Percentiles rank a stretch among this genome's conserved stretches.
Conservation (phyloP, 2,888 invertebrate genomes). For the Dorcus hopei region DNA sequence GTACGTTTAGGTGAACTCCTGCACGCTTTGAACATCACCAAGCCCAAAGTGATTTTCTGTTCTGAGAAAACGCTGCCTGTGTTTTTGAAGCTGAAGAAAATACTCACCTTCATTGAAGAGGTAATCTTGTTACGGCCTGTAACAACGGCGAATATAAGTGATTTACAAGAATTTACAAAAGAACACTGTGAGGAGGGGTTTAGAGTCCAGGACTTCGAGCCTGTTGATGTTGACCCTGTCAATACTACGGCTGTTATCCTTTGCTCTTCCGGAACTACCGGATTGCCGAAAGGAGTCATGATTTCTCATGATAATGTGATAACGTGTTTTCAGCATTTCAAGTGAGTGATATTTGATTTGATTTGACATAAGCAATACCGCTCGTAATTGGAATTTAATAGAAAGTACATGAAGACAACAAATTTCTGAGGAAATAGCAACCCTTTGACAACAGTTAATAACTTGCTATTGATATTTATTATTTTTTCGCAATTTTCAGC, state of each 20-base stretch:
- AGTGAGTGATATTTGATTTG: neutral
- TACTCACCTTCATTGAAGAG: slow-evolving; percentile 52
- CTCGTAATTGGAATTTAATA: no score
- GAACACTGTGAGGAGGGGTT: slow-evolving; percentile 31
- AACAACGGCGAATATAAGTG: slow-evolving; percentile 37
- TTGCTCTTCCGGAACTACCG: slow-evolving; percentile 69
- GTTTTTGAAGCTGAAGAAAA: slow-evolving; percentile 53
- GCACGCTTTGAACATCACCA: slow-evolving; percentile 62
- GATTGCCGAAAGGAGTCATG: slow-evolving; percentile 65
- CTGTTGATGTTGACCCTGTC: slow-evolving; percentile 17
- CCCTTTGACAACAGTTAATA: no score
- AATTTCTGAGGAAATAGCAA: no score
- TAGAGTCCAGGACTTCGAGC: slow-evolving; percentile 12
- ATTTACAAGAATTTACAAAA: slow-evolving; percentile 51
- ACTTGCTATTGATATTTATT: no score
- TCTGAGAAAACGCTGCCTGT: slow-evolving; percentile 57
- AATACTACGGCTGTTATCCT: slow-evolving; percentile 38
- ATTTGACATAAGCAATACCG: no score
- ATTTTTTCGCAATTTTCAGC: neutral
- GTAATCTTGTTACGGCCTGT: slow-evolving; percentile 56
- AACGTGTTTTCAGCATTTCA: slow-evolving; percentile 2
- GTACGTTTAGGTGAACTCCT: slow-evolving; percentile 35
- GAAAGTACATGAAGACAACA: no score
- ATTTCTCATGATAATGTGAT: slow-evolving; percentile 56
- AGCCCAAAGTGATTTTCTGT: slow-evolving; percentile 64